Evolutionary conservation across 2,888 invertebrate genomes (phyloP).

Genomic region (Mylabris sibirica): DNA sequence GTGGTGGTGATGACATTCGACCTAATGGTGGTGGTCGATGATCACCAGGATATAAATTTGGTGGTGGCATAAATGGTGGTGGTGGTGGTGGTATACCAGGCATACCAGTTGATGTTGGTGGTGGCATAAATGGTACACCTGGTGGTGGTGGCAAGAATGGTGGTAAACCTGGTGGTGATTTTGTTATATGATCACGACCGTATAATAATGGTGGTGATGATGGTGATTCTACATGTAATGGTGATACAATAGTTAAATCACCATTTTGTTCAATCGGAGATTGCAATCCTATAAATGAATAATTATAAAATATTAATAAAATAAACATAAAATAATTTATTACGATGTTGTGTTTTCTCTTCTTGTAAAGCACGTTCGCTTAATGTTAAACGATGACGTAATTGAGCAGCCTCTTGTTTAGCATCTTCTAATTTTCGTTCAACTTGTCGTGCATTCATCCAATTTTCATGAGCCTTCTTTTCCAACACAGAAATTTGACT

Average conservation of each 20-base stretch:
- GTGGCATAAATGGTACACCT: slow-evolving; percentile 71
- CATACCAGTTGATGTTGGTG: slow-evolving; percentile 57
- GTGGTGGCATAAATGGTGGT: slow-evolving; percentile 62
- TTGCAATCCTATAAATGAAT: slow-evolving; percentile 62
- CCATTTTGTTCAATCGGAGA: slow-evolving; percentile 66
- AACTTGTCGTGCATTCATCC: slow-evolving; percentile 83
- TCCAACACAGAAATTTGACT: slow-evolving; percentile 80
- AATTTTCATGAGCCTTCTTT: slow-evolving; percentile 84
- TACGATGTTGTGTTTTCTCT: slow-evolving; percentile 64
- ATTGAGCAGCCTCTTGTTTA: slow-evolving; percentile 73
- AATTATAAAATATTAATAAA: slow-evolving; percentile 15
- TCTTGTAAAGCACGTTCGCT: slow-evolving; percentile 64
- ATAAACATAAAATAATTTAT: slow-evolving; percentile 42
- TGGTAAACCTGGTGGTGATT: slow-evolving; percentile 64
- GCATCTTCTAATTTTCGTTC: slow-evolving; percentile 84
- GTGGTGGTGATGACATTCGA: slow-evolving; percentile 66
- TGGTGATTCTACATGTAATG: slow-evolving; percentile 61
- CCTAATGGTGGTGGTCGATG: slow-evolving; percentile 66
- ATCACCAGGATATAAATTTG: slow-evolving; percentile 61
- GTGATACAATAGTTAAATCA: slow-evolving; percentile 61
- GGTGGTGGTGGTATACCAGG: slow-evolving; percentile 52
- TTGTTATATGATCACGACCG: slow-evolving; percentile 58
- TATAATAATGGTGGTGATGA: slow-evolving; percentile 61
- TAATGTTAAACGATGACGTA: slow-evolving; percentile 69
- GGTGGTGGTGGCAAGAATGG: slow-evolving; percentile 71